Evolutionary conservation across 2,888 invertebrate species (phyloP), one percentile per base, ranked within the genome.

Genomic region (Agonopterix heracliana): DNA sequence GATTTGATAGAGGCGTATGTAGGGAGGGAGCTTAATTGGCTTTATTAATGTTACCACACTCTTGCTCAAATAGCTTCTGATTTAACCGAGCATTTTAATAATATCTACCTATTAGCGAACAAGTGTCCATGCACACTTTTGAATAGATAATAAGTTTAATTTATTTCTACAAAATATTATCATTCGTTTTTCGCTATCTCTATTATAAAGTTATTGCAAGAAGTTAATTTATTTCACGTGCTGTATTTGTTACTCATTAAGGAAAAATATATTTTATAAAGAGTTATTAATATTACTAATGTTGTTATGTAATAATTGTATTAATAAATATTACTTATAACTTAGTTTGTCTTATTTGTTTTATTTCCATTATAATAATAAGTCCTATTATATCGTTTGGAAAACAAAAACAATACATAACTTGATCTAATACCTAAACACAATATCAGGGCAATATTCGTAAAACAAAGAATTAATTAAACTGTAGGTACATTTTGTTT

Each of bases 281-380:
- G 48, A 41, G 49, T 48, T 60, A 62, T 59, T 63, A 63, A 63
- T 53, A 52, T 59, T 58, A 73, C 72, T 80, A 78, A 77, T 74
- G 57, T 71, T 73, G 64, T 73, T 72, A 60, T 56, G 61, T 46
- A 48, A 56, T 63, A 50, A 63, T 63, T 64, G 61, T 68, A 68
- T 61, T 64, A 75, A 72, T 75, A 77, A 74, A 76, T 49, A 44
- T 51, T 51, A 51, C 51, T 54, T 46, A 50, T 52, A 9, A 46
- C 3, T 42, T 46, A 41, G 41, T 41, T 8, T 3, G 35, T 47
- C 47, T 41, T 7, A 26, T 48, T 41, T 26, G 5, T 26, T 26
- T 7, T 7, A 26, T 26, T 26, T 26, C 26, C 26, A 26, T 26
- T 26, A 26, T 26, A 26, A 26, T 26, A 26, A 26, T 26, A 26